A percentile compares a stretch with the other conserved stretches of the same genome.
phyloP scores from a whole-genome alignment of 2,113 vertebrate species.

The Anser brachyrhynchus region DNA sequence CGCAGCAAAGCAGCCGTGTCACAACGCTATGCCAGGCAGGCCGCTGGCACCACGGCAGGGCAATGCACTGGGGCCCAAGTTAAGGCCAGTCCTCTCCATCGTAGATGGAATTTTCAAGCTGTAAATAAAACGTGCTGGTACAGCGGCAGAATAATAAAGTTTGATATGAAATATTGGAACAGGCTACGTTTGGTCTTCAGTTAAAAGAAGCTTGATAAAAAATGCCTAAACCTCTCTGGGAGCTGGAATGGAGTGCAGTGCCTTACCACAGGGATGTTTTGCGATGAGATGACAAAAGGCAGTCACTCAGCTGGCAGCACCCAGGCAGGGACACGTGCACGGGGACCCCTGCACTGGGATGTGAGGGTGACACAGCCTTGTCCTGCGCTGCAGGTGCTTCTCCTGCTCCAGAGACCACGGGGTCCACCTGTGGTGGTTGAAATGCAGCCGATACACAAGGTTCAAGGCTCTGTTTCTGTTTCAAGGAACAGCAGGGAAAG shows the following conservation, averaged over 20 bases:
- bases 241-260: background rate
- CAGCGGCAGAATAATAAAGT: background rate
- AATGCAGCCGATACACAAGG: too few species aligned
- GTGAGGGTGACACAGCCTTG: background rate
- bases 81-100: fast-evolving
- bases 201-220: background rate
- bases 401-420: too few species aligned
- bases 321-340: fast-evolving
- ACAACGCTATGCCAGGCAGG: background rate
- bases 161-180: background rate
- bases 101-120: background rate
- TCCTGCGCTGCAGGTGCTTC: fast-evolving
- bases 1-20: too few species aligned
- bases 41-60: fast-evolving
- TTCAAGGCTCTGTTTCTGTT: too few species aligned
- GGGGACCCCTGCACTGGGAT: background rate
- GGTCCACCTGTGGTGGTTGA: too few species aligned
- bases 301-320: background rate
- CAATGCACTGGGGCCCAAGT: fast-evolving
- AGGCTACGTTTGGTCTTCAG: background rate
- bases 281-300: background rate
- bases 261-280: background rate
- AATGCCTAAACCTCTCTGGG: background rate
- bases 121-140: background rate
- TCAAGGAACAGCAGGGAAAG: too few species aligned